Evolutionary conservation across 2,113 vertebrate species (phyloP).

Genomic region (Benitochromis conjunctus): DNA sequence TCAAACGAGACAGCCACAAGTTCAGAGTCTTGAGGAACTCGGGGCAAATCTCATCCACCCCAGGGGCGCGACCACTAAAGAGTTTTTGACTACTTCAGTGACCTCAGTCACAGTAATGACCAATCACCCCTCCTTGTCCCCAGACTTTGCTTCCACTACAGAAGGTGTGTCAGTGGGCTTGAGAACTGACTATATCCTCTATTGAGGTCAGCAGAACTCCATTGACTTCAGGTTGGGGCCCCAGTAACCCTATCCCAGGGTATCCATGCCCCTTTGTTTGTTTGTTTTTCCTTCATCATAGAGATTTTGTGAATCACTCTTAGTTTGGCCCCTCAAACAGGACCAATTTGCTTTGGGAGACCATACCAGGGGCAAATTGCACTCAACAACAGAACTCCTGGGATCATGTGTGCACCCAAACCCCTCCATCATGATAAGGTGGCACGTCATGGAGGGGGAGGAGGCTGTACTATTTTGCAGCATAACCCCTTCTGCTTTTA

Average conservation of each 20-base stretch:
- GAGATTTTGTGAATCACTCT: not conserved
- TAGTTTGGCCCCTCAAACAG: not conserved
- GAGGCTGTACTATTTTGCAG: not conserved
- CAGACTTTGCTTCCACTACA: not conserved
- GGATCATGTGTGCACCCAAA: not conserved
- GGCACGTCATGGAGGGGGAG: not conserved
- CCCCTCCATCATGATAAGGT: not conserved
- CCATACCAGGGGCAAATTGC: rapidly evolving
- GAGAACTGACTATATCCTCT: not conserved
- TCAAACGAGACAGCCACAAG: not conserved
- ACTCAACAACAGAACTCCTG: not conserved
- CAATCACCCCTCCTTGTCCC: not conserved
- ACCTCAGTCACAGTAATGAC: not conserved
- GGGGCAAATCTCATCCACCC: not conserved
- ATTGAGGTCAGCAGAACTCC: not conserved
- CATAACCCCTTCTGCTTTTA: not conserved
- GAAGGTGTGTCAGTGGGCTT: not conserved
- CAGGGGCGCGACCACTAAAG: not conserved
- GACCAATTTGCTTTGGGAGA: not conserved
- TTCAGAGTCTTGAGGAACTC: not conserved
- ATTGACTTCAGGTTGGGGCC: not conserved
- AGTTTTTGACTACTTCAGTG: not conserved
- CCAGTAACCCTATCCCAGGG: not conserved
- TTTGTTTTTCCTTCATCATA: not conserved
- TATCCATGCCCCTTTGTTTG: not conserved